Evolutionary conservation across 2,888 invertebrate genomes (phyloP).

Genomic region (Aphrophora alni): DNA sequence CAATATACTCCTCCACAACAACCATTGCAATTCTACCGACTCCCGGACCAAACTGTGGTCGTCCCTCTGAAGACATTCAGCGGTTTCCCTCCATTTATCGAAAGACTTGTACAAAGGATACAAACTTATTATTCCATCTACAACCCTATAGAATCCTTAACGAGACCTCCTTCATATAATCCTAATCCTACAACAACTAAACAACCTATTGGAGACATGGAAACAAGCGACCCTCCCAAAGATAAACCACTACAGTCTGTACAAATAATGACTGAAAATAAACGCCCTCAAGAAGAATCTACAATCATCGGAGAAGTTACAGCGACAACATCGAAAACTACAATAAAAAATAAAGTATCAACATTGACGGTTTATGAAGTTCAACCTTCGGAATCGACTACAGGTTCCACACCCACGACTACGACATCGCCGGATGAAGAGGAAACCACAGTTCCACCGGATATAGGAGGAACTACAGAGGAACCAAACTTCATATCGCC

Average conservation of each 20-base stretch:
- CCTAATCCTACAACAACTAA: constrained; percentile 23
- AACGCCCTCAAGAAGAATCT: background rate
- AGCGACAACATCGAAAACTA: background rate
- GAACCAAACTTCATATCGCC: constrained; percentile 22
- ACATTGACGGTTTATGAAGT: background rate
- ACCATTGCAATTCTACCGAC: background rate
- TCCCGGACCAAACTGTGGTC: constrained; percentile 32
- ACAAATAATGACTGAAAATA: background rate
- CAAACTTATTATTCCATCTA: constrained; percentile 75
- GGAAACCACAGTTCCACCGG: background rate
- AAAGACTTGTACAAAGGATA: constrained; percentile 71
- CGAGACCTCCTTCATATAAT: constrained; percentile 35
- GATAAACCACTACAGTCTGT: background rate
- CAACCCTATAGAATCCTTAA: constrained; percentile 49
- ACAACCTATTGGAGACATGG: background rate
- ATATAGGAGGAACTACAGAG: background rate
- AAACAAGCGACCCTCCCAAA: background rate
- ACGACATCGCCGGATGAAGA: background rate
- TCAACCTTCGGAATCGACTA: background rate
- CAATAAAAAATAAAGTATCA: background rate
- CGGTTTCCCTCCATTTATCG: constrained; percentile 69
- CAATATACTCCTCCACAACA: background rate
- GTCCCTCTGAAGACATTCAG: constrained; percentile 43
- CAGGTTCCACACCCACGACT: background rate
- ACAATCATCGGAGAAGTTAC: background rate